Percentiles rank a stretch among this genome's conserved stretches.
Conservation (phyloP, 2,888 invertebrate genomes). For the Esperia sulphurella region DNA sequence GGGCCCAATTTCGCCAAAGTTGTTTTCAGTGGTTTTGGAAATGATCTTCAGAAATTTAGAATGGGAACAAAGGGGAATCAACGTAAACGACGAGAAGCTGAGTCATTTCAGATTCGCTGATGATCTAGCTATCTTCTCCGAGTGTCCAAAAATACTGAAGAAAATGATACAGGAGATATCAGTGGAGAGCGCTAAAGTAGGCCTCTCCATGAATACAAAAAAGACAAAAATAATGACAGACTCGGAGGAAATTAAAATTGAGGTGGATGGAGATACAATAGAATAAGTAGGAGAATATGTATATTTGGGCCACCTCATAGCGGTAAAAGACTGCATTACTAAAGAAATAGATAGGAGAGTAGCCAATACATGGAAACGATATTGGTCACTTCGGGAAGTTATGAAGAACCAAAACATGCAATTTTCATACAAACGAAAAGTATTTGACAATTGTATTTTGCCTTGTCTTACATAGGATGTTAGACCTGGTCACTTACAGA, state of each 20-base stretch:
- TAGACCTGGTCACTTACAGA: too few species aligned
- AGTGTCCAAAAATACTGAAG: not conserved
- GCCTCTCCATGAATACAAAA: constrained; percentile 6
- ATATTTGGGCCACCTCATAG: constrained; percentile 2
- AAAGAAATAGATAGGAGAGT: too few species aligned
- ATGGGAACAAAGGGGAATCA: constrained; percentile 3
- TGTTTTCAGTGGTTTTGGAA: too few species aligned
- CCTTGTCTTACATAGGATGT: too few species aligned
- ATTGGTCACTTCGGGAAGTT: constrained; percentile 4
- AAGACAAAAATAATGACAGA: too few species aligned
- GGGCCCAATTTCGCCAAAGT: not conserved
- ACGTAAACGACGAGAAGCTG: constrained; percentile 6
- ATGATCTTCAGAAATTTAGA: constrained; percentile 3
- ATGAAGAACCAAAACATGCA: constrained; percentile 4
- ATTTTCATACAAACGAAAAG: too few species aligned
- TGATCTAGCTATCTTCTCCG: constrained; percentile 1
- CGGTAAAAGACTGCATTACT: too few species aligned
- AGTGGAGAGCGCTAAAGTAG: constrained; percentile 1
- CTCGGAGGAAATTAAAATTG: too few species aligned
- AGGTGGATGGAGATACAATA: not conserved
- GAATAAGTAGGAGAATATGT: constrained; percentile 5
- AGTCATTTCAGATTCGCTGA: constrained; percentile 11
- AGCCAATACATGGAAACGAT: too few species aligned
- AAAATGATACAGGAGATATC: constrained; percentile 6
- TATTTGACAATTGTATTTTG: too few species aligned